Conservation (phyloP, 1,140 invertebrate genomes). For the Drosophila arawakana region DNA sequence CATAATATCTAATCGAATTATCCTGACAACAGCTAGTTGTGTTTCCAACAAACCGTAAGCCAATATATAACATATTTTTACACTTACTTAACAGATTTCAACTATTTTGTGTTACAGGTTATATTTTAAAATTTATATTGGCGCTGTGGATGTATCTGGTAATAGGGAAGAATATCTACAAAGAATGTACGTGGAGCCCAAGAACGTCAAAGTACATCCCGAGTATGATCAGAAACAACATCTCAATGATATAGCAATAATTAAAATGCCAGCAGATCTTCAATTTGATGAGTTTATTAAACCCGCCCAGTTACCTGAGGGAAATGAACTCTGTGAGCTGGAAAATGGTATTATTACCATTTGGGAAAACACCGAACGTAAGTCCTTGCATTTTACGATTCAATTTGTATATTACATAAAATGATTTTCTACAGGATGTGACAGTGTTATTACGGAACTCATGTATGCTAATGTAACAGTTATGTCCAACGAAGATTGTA, state of each 20-base stretch:
- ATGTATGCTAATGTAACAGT: background rate
- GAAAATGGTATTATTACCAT: too few species aligned
- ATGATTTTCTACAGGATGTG: too few species aligned
- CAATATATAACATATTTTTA: background rate
- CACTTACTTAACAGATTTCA: background rate
- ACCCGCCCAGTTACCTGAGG: background rate
- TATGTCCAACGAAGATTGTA: constrained; percentile 9
- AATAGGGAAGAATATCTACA: background rate
- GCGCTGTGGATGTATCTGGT: background rate
- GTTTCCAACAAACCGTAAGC: background rate
- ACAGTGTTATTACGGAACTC: background rate
- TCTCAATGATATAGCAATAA: constrained; percentile 5
- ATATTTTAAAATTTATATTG: background rate
- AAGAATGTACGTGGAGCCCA: background rate
- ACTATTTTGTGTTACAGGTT: background rate
- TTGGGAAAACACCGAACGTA: too few species aligned
- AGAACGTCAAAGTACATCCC: background rate
- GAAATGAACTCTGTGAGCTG: background rate
- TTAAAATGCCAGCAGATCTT: background rate
- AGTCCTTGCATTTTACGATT: too few species aligned
- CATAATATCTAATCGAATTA: background rate
- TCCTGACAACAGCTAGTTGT: constrained; percentile 11
- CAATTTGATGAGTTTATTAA: constrained; percentile 4
- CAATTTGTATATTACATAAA: too few species aligned
- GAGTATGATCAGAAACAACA: background rate